phyloP scores from a whole-genome alignment of 2,113 vertebrate species.

The Peucedramus taeniatus region DNA sequence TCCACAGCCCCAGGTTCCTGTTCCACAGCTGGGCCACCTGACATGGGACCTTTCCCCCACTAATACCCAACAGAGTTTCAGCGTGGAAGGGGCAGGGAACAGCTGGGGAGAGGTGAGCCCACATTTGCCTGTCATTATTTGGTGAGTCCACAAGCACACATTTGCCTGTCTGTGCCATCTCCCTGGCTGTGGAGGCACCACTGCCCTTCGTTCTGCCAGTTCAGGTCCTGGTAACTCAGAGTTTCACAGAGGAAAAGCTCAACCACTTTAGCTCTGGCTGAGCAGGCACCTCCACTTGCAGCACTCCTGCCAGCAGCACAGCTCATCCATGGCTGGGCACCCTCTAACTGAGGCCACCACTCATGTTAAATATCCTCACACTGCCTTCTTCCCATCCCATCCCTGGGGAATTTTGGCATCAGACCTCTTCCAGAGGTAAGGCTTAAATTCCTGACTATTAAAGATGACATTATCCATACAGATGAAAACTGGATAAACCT shows the following conservation, averaged over 20 bases:
- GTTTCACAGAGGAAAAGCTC: neutral
- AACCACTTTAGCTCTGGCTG: neutral
- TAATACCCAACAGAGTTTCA: neutral
- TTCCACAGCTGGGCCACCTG: neutral
- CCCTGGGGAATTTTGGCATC: neutral
- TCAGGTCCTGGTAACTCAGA: accelerated
- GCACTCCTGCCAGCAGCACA: accelerated
- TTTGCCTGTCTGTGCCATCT: neutral
- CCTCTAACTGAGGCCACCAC: neutral
- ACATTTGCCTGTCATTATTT: no score
- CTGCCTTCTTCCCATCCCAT: neutral
- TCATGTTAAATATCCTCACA: neutral
- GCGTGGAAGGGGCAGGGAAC: no score
- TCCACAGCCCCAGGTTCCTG: neutral
- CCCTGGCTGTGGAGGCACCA: neutral
- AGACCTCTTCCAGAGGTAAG: neutral
- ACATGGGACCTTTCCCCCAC: neutral
- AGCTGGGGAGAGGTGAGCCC: no score
- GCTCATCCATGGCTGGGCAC: neutral
- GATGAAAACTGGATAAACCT: neutral
- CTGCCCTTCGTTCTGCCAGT: accelerated
- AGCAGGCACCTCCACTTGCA: neutral
- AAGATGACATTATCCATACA: neutral
- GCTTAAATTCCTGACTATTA: neutral
- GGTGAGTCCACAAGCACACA: accelerated